Base-by-base conservation (phyloP, 2,797 vertebrate species). In the Coccyzus lansbergi region DNA sequence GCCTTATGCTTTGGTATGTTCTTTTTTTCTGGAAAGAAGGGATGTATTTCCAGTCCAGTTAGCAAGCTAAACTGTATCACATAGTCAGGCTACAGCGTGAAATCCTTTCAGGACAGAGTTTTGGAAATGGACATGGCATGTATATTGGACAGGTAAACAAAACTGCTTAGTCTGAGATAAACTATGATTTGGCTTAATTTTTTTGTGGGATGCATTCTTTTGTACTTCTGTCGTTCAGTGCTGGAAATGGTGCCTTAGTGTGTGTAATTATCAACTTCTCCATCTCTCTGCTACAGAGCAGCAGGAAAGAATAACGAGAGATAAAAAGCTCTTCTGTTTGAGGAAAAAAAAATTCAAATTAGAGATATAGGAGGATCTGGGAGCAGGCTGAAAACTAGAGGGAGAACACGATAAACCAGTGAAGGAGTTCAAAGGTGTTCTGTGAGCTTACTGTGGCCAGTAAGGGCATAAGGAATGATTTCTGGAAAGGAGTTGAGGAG, bases 201-300 rank as follows among this genome's bases (percentile, higher is more conserved):
- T 69, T 69, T 86, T 53, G 53, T 82, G 46, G 56, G 60, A n/a
- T 87, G 8, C 21, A 29, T 38, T 79, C 76, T 76, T 64, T 60
- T 87, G 64, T 64, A 75, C 20, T 92, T 83, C 40, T 85, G n/a
- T 21, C 56, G 36, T 15, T 67, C 24, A n/a, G 33, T 42, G 34
- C 22, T 51, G 51, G 51, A 90, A 95, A 92, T 40, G 46, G 77
- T 93, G 77, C 55, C 55, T 91, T 88, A 79, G 74, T 25, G 90
- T 92, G 34, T 38, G 49, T 38, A 90, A 69, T 75, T 49, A 90
- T 80, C 69, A 90, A 7, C 72, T 86, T 78, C 85, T 83, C 79
- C 72, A 65, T 88, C 64, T 84, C 46, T 34, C 52, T 80, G 75
- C 60, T 79, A 34, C 28, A 90, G 58, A 76, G 29, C 69, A 92